Percentiles rank a stretch among this genome's conserved stretches.
These are phyloP conservation scores for Bucco capensis DNA, from an alignment of 2,113 vertebrate genomes.

Conservation along the genomic window DNA sequence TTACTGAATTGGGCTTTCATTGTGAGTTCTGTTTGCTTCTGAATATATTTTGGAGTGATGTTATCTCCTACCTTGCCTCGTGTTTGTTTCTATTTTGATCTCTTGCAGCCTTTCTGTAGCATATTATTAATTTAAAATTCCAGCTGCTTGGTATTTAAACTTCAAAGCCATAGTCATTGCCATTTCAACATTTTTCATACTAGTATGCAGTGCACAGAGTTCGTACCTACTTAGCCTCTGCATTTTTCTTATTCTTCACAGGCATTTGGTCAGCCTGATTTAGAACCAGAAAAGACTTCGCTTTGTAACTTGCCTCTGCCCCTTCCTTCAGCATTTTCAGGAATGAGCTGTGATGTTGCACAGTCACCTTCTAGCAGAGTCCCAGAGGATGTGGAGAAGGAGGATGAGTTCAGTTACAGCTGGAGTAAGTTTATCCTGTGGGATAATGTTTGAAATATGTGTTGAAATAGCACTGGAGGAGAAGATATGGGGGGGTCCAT, in stretches of 20 bases:
- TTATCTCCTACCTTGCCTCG: constrained; percentile 19
- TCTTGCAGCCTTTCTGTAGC: not conserved
- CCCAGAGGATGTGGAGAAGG: constrained; percentile 68
- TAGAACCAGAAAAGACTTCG: constrained; percentile 76
- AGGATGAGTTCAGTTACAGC: constrained; percentile 91
- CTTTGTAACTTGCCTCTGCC: constrained; percentile 52
- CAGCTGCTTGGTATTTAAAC: constrained; percentile 26
- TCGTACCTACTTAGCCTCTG: not conserved
- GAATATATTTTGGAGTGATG: constrained; percentile 14
- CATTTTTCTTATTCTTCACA: constrained; percentile 68
- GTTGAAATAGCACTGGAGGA: not conserved
- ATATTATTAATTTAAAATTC: constrained; percentile 22
- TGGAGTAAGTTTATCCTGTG: constrained; percentile 85
- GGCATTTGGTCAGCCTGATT: constrained; percentile 72
- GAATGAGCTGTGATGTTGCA: constrained; percentile 60
- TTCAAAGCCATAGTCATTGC: constrained; percentile 24
- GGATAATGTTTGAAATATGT: not conserved
- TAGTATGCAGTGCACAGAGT: not conserved
- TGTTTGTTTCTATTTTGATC: constrained; percentile 17
- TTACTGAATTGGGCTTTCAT: constrained; percentile 50
- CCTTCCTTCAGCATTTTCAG: constrained; percentile 72
- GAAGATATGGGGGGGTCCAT: not conserved
- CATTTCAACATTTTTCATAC: not conserved
- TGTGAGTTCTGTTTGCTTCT: constrained; percentile 34
- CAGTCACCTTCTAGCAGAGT: constrained; percentile 63